phyloP scores from a whole-genome alignment of 2,797 vertebrate genomes.

The Onychomys torridus region DNA sequence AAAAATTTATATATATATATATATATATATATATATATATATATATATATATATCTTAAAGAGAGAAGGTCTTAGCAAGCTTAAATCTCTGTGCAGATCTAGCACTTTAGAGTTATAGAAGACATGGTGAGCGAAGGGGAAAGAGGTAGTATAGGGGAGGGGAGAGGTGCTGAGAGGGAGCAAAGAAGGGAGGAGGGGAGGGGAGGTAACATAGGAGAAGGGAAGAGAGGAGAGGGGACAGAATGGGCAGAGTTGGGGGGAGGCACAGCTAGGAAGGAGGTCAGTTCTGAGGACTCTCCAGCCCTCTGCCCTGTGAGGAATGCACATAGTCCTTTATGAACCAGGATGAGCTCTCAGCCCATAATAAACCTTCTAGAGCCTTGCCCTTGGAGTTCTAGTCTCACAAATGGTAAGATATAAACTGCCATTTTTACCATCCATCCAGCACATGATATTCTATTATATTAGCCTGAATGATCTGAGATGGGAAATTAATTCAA shows the following conservation, averaged over 20 bases:
- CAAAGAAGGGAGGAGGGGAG: not conserved
- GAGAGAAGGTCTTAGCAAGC: not conserved
- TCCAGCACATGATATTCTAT: not conserved
- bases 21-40: not conserved
- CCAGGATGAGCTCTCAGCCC: not conserved
- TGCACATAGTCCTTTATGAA: no score
- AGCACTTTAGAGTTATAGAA: not conserved
- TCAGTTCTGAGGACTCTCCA: no score
- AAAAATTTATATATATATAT: not conserved
- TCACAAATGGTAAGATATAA: not conserved
- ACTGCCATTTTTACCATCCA: no score
- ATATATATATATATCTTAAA: not conserved
- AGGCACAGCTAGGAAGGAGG: not conserved
- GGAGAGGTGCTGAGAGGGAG: not conserved
- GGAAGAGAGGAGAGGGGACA: not conserved
- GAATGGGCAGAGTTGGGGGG: not conserved
- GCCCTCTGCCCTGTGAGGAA: not conserved
- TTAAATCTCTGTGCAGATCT: not conserved
- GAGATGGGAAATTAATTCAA: not conserved
- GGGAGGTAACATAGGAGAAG: not conserved
- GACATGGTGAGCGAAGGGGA: not conserved
- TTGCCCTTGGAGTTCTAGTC: not conserved
- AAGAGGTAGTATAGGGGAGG: not conserved
- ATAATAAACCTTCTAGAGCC: rapidly evolving
- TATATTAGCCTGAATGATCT: not conserved